Evolutionary conservation across 2,113 vertebrate species (phyloP), one percentile per base, ranked within the genome.

Genomic region (Halcyon senegalensis): DNA sequence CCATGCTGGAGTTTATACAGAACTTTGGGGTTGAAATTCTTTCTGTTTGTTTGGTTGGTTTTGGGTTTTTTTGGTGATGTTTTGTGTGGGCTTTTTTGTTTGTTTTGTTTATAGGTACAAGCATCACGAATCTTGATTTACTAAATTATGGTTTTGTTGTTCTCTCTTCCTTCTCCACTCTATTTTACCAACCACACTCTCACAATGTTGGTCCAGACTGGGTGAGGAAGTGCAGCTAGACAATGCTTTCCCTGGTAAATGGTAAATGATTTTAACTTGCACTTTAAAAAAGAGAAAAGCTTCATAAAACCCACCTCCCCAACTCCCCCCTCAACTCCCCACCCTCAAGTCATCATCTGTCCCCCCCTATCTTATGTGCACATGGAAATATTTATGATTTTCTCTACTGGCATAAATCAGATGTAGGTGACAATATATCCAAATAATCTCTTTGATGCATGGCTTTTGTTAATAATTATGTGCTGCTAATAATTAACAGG

Each of bases 401-500:
- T 94, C 53, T 87, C 80, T 33, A 68, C 77, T 93, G 77, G 73
- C 62, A 91, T 96, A 89, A 87, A 96, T 97, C 91, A 85, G 87
- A 91, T 93, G 74, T 94, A 87, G 67, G 58, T 96, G 96, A 97
- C 89, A 96, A 76, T 97, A 93, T 96, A 95, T 93, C 96, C 84
- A 96, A 96, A 95, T 97, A 97, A 91, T 74, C 87, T 94, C 87
- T 93, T 94, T 94, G 93, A 95, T 94, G 95, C 91, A 96, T 90
- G 87, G 31, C 62, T 97, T 96, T 96, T 95, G 94, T 90, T 96
- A 96, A 97, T 97, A 96, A 96, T 96, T 96, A 91, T 96, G 91
- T 97, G 95, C 89, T 95, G 93, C 91, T 96, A 96, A 95, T 97
- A 97, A 96, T 97, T 97, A 96, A 97, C 95, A 97, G 96, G 95